A percentile compares a stretch with the other conserved stretches of the same genome.
phyloP scores from a whole-genome alignment of 2,888 invertebrate species.

The Stenurella melanura region DNA sequence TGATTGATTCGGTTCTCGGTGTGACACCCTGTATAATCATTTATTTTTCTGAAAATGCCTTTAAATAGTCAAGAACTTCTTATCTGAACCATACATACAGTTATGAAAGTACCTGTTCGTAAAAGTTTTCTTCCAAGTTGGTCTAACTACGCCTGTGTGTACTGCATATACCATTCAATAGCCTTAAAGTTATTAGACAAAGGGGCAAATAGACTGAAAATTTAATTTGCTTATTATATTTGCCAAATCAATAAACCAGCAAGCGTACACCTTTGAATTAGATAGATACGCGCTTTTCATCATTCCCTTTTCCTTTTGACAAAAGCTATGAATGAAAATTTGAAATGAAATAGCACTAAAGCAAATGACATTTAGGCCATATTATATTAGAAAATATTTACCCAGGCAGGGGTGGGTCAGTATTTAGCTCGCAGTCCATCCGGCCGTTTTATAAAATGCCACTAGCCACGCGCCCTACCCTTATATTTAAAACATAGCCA shows the following conservation, averaged over 20 bases:
- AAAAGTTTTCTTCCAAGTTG: not conserved
- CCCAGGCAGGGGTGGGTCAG: conserved; percentile 39
- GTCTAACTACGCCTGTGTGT: conserved; percentile 1
- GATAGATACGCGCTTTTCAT: conserved; percentile 50
- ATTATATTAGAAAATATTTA: conserved; percentile 55
- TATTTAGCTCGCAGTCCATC: conserved; percentile 42
- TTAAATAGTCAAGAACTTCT: not conserved
- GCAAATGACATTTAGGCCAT: conserved; percentile 54
- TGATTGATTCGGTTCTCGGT: too few species aligned
- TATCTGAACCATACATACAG: conserved; percentile 13
- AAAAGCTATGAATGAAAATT: conserved; percentile 46
- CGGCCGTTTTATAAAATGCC: conserved; percentile 55
- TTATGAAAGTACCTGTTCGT: conserved; percentile 19
- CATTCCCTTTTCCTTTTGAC: conserved; percentile 38
- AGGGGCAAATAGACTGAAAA: conserved; percentile 58
- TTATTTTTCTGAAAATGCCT: not conserved
- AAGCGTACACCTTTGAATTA: conserved; percentile 56
- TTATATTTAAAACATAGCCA: conserved; percentile 54
- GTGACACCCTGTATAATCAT: too few species aligned
- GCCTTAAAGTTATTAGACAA: conserved; percentile 52
- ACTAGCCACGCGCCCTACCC: conserved; percentile 49
- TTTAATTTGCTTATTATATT: conserved; percentile 64
- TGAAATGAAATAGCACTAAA: conserved; percentile 51
- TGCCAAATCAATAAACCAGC: conserved; percentile 60
- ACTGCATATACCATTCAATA: conserved; percentile 40